Percentiles rank a stretch among this genome's conserved stretches.
Conservation (phyloP, 2,113 vertebrate genomes). For the Campylomormyrus numenius region DNA sequence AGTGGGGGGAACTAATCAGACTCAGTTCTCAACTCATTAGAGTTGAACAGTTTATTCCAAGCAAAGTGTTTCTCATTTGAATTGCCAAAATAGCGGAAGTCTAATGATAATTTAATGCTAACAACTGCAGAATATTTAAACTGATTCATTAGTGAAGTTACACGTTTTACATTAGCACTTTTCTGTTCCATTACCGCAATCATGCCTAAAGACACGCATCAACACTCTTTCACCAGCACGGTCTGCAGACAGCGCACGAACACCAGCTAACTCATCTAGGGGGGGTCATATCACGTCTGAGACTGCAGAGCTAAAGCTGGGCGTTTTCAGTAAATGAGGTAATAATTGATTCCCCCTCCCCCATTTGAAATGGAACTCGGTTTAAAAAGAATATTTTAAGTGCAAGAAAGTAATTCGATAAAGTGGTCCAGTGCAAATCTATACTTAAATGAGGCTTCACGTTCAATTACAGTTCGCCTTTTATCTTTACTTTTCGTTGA, state of each 20-base stretch:
- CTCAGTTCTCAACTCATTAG: slow-evolving; percentile 61
- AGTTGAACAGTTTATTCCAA: slow-evolving; percentile 54
- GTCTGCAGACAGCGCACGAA: not conserved
- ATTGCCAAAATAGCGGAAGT: slow-evolving; percentile 59
- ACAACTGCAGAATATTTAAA: slow-evolving; percentile 59
- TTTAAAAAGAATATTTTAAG: slow-evolving; percentile 55
- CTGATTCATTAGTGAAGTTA: slow-evolving; percentile 63
- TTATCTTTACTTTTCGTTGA: slow-evolving; percentile 56
- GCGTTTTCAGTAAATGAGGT: slow-evolving; percentile 44
- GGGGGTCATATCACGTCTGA: not conserved
- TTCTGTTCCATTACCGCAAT: slow-evolving; percentile 50
- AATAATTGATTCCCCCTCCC: slow-evolving; percentile 39
- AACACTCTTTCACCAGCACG: not conserved
- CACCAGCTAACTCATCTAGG: not conserved
- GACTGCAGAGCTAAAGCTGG: slow-evolving; percentile 19
- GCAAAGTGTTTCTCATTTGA: slow-evolving; percentile 59
- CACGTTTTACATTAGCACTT: slow-evolving; percentile 65
- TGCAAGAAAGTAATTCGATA: slow-evolving; percentile 56
- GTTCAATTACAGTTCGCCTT: slow-evolving; percentile 60
- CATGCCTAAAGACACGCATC: slow-evolving; percentile 33
- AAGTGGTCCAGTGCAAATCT: slow-evolving; percentile 58
- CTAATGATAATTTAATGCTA: slow-evolving; percentile 67
- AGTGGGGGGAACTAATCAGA: slow-evolving; percentile 43
- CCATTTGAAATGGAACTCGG: slow-evolving; percentile 48
- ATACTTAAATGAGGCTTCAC: slow-evolving; percentile 65